Conservation (phyloP, 2,888 invertebrate genomes). For the Spodoptera exigua region DNA sequence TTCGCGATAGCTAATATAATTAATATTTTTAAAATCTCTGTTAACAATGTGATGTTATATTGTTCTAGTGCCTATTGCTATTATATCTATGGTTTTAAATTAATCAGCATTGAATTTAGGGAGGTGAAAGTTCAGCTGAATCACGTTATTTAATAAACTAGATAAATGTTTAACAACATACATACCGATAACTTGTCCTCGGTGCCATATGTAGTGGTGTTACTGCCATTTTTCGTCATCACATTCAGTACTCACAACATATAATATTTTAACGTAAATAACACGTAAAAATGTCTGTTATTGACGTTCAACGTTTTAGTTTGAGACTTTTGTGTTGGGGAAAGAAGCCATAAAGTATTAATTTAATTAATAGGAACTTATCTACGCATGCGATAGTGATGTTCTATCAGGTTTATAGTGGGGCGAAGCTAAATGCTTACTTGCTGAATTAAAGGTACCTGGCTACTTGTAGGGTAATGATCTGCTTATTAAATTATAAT, state of each 20-base stretch:
- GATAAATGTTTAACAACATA: conserved; percentile 14
- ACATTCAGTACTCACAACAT: conserved; percentile 44
- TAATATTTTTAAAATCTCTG: no score
- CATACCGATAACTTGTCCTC: conserved; percentile 72
- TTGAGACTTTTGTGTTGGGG: conserved; percentile 69
- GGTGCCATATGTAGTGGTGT: conserved; percentile 65
- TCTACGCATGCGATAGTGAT: conserved; percentile 55
- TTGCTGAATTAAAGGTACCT: conserved; percentile 36
- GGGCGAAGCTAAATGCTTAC: conserved; percentile 36
- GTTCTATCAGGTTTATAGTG: conserved; percentile 30
- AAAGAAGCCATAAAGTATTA: conserved; percentile 81
- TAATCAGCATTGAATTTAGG: no score
- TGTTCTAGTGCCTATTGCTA: no score
- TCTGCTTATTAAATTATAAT: background rate
- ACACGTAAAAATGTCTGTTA: conserved; percentile 53
- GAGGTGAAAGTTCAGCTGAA: no score
- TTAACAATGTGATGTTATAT: no score
- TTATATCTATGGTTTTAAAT: background rate
- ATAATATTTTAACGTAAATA: conserved; percentile 41
- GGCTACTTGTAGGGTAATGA: conserved; percentile 18
- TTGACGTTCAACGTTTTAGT: conserved; percentile 68
- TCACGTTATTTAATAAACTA: conserved; percentile 27
- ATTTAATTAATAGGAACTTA: conserved; percentile 83
- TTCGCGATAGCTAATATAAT: background rate
- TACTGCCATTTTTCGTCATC: conserved; percentile 71